Conservation (phyloP, 1,140 invertebrate genomes). For the Bombus impatiens region DNA sequence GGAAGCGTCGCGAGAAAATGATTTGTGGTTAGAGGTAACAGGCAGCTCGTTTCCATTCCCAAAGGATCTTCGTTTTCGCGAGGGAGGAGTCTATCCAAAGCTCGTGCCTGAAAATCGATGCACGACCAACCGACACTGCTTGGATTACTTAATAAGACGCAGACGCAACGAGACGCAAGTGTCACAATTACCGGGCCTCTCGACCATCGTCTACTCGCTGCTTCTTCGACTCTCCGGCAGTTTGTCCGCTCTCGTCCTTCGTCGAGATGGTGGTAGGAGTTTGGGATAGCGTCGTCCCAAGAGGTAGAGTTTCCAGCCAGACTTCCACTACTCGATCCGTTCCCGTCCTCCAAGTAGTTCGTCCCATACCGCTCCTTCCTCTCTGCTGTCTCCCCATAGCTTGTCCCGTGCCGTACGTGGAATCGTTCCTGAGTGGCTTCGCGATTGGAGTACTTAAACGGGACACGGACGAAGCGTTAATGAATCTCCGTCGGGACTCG, state of each 20-base stretch:
- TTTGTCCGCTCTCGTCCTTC: conserved; percentile 29
- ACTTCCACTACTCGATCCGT: conserved; percentile 61
- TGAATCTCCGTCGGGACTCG: conserved; percentile 67
- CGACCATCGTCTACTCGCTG: conserved; percentile 2
- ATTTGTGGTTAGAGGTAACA: conserved; percentile 53
- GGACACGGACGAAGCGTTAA: conserved; percentile 69
- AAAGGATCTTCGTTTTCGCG: background rate
- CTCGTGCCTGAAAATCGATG: conserved; percentile 41
- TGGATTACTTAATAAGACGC: conserved; percentile 53
- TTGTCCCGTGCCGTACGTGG: conserved; percentile 42
- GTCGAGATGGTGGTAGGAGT: conserved; percentile 36
- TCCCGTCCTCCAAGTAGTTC: conserved; percentile 40
- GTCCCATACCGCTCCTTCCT: background rate
- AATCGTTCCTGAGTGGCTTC: conserved; percentile 72
- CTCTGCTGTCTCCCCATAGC: background rate
- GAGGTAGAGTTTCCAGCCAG: conserved; percentile 64
- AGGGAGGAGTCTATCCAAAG: too few species aligned
- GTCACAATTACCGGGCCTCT: conserved; percentile 52
- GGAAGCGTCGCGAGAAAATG: conserved; percentile 46
- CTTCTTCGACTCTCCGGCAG: conserved; percentile 5
- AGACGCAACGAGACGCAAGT: conserved; percentile 44
- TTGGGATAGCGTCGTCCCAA: conserved; percentile 57
- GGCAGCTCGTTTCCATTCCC: conserved; percentile 40
- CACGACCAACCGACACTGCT: background rate
- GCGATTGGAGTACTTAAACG: conserved; percentile 71